Evolutionary conservation across 2,113 vertebrate species (phyloP).

Genomic region (Motacilla tschutschensis): DNA sequence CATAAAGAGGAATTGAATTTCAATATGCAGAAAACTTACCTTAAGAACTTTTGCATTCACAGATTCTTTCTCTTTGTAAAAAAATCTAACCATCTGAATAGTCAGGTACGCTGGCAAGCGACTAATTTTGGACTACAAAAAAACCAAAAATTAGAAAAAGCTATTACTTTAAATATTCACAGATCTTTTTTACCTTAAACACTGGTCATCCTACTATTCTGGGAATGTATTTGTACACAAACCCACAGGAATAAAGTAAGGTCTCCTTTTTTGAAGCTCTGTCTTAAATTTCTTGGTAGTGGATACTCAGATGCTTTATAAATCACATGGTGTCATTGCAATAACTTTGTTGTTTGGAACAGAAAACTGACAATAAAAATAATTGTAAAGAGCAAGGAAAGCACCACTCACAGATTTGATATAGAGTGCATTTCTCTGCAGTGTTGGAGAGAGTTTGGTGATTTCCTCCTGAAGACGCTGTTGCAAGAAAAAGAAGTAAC

Average conservation of each 20-base stretch:
- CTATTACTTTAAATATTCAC: not conserved
- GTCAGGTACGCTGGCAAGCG: constrained; percentile 94
- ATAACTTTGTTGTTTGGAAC: not conserved
- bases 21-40: constrained; percentile 53
- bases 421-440: constrained; percentile 95
- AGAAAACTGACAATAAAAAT: not conserved
- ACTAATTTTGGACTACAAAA: constrained; percentile 89
- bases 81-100: constrained; percentile 98
- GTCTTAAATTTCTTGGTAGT: not conserved
- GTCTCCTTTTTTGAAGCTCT: not conserved
- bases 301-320: not conserved
- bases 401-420: constrained; percentile 91
- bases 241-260: not conserved
- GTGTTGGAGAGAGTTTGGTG: constrained; percentile 91
- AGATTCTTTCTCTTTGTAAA: constrained; percentile 98
- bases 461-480: constrained; percentile 98
- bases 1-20: not conserved
- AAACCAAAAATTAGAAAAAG: not conserved
- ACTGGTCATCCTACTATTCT: not conserved
- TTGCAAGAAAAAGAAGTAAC: not conserved
- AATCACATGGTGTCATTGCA: not conserved
- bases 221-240: not conserved
- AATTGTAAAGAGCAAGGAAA: not conserved
- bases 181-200: not conserved
- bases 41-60: constrained; percentile 99